These are phyloP conservation scores for Heliothis peltigera DNA, from an alignment of 2,888 invertebrate species.

Conservation along the genomic window DNA sequence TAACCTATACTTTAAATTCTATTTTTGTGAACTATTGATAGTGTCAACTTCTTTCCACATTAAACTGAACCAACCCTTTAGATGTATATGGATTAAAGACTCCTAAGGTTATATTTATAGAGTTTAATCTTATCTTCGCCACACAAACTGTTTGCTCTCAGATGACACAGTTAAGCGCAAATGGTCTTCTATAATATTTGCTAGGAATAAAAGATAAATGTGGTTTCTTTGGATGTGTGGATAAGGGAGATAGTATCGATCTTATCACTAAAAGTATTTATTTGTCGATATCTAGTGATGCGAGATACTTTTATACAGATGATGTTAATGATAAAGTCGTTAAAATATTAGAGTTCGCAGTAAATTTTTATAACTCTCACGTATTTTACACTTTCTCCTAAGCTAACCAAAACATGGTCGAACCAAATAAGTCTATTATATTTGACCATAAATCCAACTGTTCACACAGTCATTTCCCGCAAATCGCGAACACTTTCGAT, in stretches of 20 bases:
- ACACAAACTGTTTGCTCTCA: constrained; percentile 72
- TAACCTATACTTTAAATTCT: too few relatives aligned
- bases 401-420: constrained; percentile 41
- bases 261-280: constrained; percentile 17
- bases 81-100: constrained; percentile 6
- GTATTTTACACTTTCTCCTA: constrained; percentile 37
- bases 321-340: not conserved
- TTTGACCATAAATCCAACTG: constrained; percentile 49
- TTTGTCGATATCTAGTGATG: not conserved
- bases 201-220: constrained; percentile 58
- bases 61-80: constrained; percentile 14
- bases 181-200: constrained; percentile 74
- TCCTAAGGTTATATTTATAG: constrained; percentile 27
- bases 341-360: too few relatives aligned
- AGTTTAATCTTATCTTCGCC: constrained; percentile 55
- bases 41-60: not conserved
- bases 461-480: constrained; percentile 50
- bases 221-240: constrained; percentile 38
- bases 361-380: not conserved
- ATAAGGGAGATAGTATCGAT: constrained; percentile 39
- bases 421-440: constrained; percentile 39
- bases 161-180: constrained; percentile 67
- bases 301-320: not conserved
- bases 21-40: not conserved
- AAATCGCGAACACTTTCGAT: constrained; percentile 60